Percentiles rank a stretch among this genome's conserved stretches.
Conservation (phyloP, 2,113 vertebrate species). For the Rhodinocichla rosea region DNA sequence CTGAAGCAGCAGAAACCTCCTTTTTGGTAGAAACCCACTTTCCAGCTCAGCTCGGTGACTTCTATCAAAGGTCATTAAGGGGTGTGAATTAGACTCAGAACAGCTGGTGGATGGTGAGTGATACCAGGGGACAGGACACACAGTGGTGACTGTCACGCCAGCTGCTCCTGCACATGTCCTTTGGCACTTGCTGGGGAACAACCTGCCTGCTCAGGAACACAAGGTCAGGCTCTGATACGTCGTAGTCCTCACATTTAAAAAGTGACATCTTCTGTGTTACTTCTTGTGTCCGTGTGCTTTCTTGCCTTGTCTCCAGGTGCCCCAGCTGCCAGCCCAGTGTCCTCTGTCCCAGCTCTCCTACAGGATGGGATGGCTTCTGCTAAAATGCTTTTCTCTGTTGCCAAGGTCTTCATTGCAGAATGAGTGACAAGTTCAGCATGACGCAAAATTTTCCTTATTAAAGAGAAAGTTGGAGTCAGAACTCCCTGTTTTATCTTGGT, state of each 20-base stretch:
- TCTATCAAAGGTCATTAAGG: not conserved
- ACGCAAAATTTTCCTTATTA: not conserved
- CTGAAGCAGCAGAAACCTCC: not conserved
- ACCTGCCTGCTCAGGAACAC: not conserved
- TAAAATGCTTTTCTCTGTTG: not conserved
- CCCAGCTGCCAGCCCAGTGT: fast-evolving
- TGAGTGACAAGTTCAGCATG: not conserved
- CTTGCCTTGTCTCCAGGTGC: not conserved
- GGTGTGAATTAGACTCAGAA: not conserved
- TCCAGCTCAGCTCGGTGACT: not conserved
- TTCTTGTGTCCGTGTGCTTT: not conserved
- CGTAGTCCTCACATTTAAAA: not conserved
- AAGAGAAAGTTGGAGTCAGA: not conserved
- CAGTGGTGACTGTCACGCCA: not conserved
- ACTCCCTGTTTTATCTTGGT: not conserved
- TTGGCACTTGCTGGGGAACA: not conserved
- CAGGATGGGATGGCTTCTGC: not conserved
- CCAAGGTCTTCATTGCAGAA: not conserved
- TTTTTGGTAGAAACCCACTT: not conserved
- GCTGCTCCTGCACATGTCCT: not conserved
- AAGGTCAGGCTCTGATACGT: not conserved
- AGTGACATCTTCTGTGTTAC: not conserved
- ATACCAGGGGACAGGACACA: not conserved
- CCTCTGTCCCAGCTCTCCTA: not conserved
- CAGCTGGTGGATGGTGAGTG: slow-evolving; percentile 33